phyloP scores from a whole-genome alignment of 2,888 invertebrate genomes.

The Phytoseiulus persimilis region DNA sequence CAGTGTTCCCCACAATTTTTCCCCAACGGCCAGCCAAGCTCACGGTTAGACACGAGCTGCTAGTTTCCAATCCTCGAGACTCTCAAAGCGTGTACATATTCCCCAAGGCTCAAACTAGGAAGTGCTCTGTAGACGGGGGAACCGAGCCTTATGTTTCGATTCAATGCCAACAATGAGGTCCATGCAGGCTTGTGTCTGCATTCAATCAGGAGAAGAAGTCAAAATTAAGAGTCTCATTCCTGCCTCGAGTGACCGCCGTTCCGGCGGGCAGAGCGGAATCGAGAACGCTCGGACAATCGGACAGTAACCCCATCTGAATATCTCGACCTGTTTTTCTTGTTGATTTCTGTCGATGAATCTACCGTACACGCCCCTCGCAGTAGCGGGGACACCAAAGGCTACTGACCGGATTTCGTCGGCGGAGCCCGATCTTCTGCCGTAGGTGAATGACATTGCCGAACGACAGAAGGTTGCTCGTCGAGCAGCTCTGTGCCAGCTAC shows the following conservation, averaged over 20 bases:
- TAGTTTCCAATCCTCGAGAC: too few relatives aligned
- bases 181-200: background rate
- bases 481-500: background rate
- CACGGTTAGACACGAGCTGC: too few relatives aligned
- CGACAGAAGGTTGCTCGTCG: background rate
- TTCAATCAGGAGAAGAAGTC: background rate
- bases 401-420: constrained; percentile 5
- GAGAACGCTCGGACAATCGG: background rate
- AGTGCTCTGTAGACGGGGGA: too few relatives aligned
- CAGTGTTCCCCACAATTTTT: too few relatives aligned
- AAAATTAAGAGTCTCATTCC: background rate
- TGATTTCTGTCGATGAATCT: background rate
- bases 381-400: background rate
- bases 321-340: background rate
- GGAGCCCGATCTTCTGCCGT: background rate
- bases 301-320: background rate
- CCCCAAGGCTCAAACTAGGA: too few relatives aligned
- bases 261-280: background rate
- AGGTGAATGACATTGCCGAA: background rate
- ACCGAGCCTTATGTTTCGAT: background rate
- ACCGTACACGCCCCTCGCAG: background rate
- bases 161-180: background rate
- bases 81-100: too few relatives aligned
- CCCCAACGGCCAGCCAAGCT: too few relatives aligned
- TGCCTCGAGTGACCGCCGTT: background rate